Percentiles rank a stretch among this genome's conserved stretches.
These are phyloP conservation scores for Sepioteuthis lessoniana DNA, from an alignment of 2,888 invertebrate species.

Conservation along the genomic window DNA sequence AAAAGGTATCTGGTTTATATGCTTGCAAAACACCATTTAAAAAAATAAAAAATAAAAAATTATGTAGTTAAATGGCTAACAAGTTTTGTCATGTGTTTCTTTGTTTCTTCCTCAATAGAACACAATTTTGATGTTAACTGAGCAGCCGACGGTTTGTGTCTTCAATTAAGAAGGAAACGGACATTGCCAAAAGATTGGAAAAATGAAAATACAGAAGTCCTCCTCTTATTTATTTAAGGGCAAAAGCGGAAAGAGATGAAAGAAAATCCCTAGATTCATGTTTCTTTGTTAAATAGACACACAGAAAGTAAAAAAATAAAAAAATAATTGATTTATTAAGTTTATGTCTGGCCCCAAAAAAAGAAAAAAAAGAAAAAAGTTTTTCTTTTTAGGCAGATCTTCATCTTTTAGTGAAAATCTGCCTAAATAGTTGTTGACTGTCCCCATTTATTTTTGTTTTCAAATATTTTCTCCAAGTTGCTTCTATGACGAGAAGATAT, in stretches of 20 bases:
- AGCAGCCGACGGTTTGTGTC: not conserved
- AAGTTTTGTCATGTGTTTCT: not conserved
- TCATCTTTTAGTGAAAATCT: not conserved
- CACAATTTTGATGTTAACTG: not conserved
- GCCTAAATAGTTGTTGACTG: not conserved
- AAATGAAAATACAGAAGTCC: not conserved
- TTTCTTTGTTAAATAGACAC: not conserved
- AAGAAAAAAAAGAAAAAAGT: too few relatives aligned
- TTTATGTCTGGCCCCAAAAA: too few relatives aligned
- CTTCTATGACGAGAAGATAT: not conserved
- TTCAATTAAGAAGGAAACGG: not conserved
- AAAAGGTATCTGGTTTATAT: not conserved
- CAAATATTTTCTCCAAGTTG: not conserved
- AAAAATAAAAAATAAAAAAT: too few relatives aligned
- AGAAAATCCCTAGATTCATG: not conserved
- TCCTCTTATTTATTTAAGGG: not conserved
- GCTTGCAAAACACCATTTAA: not conserved
- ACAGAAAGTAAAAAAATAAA: not conserved
- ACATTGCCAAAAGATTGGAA: not conserved
- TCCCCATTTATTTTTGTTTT: not conserved
- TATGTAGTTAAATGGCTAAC: not conserved
- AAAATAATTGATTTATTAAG: not conserved
- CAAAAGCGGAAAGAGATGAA: slow-evolving; percentile 23
- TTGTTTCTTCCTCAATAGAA: not conserved
- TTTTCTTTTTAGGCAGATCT: not conserved